A percentile compares a stretch with the other conserved stretches of the same genome.
These are phyloP conservation scores for Cetoscarus ocellatus DNA, from an alignment of 2,797 vertebrate genomes.

Conservation along the genomic window DNA sequence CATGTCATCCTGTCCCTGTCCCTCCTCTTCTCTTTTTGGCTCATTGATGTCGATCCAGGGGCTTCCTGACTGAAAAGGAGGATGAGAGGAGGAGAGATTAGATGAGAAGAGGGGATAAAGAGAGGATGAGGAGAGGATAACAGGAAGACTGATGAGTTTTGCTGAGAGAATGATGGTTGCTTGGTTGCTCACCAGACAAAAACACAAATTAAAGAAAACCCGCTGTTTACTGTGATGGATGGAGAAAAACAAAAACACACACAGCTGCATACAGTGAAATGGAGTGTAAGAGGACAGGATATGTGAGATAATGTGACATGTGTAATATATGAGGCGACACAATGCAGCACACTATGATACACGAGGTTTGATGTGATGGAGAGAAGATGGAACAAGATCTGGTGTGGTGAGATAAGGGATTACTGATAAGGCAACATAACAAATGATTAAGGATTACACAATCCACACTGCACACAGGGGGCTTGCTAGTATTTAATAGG, in stretches of 20 bases:
- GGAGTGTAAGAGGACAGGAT: neutral
- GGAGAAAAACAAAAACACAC: slow-evolving; percentile 20
- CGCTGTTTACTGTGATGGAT: slow-evolving; percentile 45
- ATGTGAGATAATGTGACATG: slow-evolving; percentile 9
- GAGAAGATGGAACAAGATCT: slow-evolving; percentile 14
- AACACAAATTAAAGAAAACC: slow-evolving; percentile 61
- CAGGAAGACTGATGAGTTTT: slow-evolving; percentile 58
- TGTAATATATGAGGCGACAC: slow-evolving; percentile 7
- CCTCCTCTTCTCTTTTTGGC: slow-evolving; percentile 22
- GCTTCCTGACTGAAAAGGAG: slow-evolving; percentile 66
- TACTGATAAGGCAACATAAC: slow-evolving; percentile 1
- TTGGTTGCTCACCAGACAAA: slow-evolving; percentile 56
- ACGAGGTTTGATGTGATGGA: neutral
- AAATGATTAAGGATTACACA: neutral
- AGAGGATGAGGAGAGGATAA: slow-evolving; percentile 65
- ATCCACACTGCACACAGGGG: neutral
- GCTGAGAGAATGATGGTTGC: slow-evolving; percentile 61
- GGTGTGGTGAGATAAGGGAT: slow-evolving; percentile 13
- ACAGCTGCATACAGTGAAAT: slow-evolving; percentile 6
- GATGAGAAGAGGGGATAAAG: slow-evolving; percentile 66
- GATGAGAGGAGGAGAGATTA: slow-evolving; percentile 62
- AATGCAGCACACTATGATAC: neutral
- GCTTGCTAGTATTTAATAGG: neutral
- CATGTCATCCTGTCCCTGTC: neutral
- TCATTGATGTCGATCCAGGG: slow-evolving; percentile 72